These are phyloP conservation scores for Drosophila bocki DNA, from an alignment of 1,140 invertebrate genomes.

Conservation along the genomic window DNA sequence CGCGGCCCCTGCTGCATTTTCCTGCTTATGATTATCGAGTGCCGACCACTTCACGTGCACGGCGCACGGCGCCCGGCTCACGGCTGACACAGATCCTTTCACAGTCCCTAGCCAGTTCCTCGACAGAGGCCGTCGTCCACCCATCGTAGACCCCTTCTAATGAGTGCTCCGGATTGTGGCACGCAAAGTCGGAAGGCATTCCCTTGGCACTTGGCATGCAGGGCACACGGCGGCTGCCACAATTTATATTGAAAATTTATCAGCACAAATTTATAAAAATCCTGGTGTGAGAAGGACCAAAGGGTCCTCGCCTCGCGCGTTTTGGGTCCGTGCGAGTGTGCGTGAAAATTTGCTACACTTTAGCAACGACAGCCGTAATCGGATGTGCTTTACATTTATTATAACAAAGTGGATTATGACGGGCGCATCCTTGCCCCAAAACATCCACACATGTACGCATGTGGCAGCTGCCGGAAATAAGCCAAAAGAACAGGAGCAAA, in stretches of 20 bases:
- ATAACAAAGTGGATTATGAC: conserved; percentile 84
- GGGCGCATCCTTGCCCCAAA: conserved; percentile 70
- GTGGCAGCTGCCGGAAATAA: conserved; percentile 63
- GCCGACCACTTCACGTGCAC: conserved; percentile 55
- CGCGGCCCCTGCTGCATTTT: conserved; percentile 36
- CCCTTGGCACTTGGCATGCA: conserved; percentile 58
- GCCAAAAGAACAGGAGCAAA: conserved; percentile 51
- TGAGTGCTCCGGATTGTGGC: conserved; percentile 46
- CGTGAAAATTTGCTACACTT: conserved; percentile 82
- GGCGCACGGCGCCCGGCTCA: conserved; percentile 4
- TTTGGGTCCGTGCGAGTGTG: conserved; percentile 39
- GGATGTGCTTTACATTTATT: conserved; percentile 84
- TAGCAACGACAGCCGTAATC: conserved; percentile 80
- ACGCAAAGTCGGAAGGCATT: conserved; percentile 50
- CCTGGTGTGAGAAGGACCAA: conserved; percentile 1
- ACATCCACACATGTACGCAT: conserved; percentile 34
- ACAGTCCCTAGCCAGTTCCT: neutral
- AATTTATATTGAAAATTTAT: conserved; percentile 81
- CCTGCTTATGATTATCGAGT: conserved; percentile 76
- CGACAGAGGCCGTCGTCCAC: neutral
- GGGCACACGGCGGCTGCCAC: conserved; percentile 45
- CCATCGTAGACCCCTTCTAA: conserved; percentile 18
- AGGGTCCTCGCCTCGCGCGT: conserved; percentile 1
- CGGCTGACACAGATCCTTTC: conserved; percentile 45
- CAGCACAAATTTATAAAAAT: conserved; percentile 71